Evolutionary conservation across 2,888 invertebrate species (phyloP).

Genomic region (Chloroclystis v-ata): DNA sequence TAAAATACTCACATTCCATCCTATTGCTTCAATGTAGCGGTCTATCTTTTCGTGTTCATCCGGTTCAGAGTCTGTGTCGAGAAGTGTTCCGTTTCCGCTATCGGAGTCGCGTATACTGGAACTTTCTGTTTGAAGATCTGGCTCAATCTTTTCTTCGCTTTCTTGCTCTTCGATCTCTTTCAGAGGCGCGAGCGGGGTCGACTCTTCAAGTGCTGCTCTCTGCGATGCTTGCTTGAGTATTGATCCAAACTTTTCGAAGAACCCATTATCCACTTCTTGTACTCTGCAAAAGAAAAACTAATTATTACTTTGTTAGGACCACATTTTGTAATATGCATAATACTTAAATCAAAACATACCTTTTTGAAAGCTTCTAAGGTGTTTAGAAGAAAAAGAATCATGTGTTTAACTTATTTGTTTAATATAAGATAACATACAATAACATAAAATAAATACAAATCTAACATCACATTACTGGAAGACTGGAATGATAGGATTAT

Average conservation of each 20-base stretch:
- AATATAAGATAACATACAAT: neutral
- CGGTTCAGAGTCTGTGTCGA: slow-evolving; percentile 82
- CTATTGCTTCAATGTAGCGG: slow-evolving; percentile 80
- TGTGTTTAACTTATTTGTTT: too few relatives aligned
- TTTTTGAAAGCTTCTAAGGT: neutral
- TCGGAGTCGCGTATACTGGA: slow-evolving; percentile 62
- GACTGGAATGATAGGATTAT: slow-evolving; percentile 52
- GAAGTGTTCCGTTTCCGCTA: slow-evolving; percentile 76
- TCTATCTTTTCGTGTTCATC: slow-evolving; percentile 81
- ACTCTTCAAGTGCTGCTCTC: slow-evolving; percentile 76
- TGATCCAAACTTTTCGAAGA: slow-evolving; percentile 90
- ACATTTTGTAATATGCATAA: neutral
- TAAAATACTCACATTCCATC: slow-evolving; percentile 85
- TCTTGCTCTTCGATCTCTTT: slow-evolving; percentile 65
- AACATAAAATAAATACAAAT: neutral
- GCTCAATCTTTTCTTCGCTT: slow-evolving; percentile 57
- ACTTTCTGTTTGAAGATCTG: slow-evolving; percentile 57
- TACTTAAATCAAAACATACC: neutral
- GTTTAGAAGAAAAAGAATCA: neutral
- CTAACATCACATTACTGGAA: slow-evolving; percentile 55
- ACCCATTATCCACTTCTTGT: slow-evolving; percentile 89
- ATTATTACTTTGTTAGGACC: neutral
- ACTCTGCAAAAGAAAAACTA: slow-evolving; percentile 78
- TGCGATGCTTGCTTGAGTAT: slow-evolving; percentile 81
- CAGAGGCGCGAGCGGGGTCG: slow-evolving; percentile 75